Percentiles rank a stretch among this genome's conserved stretches.
Evolutionary conservation across 1,140 invertebrate species (phyloP).

Genomic region (Drosophila nebulosa): DNA sequence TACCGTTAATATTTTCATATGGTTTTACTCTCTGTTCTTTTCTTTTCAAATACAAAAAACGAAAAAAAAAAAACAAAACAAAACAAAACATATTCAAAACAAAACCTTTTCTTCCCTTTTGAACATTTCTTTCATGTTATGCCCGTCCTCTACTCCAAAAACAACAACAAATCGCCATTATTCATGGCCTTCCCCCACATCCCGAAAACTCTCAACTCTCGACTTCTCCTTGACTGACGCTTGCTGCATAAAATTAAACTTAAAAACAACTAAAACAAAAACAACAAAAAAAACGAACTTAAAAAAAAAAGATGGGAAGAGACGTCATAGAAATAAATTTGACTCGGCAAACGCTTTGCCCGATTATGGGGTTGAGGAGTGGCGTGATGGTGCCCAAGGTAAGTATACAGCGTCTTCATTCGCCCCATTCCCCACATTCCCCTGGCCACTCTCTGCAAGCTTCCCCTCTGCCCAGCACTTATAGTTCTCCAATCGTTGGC

Average conservation of each 20-base stretch:
- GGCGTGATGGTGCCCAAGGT: constrained; percentile 80
- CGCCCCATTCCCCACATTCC: neutral
- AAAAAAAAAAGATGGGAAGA: constrained; percentile 68
- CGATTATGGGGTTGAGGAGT: constrained; percentile 81
- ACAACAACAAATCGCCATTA: constrained; percentile 48
- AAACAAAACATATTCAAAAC: neutral
- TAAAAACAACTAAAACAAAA: constrained; percentile 20
- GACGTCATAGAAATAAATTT: constrained; percentile 81
- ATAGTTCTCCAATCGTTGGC: constrained; percentile 29
- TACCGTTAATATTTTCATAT: constrained; percentile 51
- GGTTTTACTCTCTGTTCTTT: constrained; percentile 28
- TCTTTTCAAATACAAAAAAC: constrained; percentile 13
- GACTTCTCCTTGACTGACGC: constrained; percentile 51
- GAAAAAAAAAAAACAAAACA: neutral
- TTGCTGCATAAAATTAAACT: constrained; percentile 71
- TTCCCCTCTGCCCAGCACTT: constrained; percentile 2
- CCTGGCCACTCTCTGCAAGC: neutral
- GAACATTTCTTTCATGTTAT: constrained; percentile 65
- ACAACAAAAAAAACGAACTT: constrained; percentile 4
- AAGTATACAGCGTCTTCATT: constrained; percentile 47
- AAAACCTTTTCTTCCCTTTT: constrained; percentile 34
- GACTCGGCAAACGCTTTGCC: constrained; percentile 78
- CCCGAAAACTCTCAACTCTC: constrained; percentile 21
- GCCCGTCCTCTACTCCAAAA: constrained; percentile 35
- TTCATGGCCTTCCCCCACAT: constrained; percentile 38